These are phyloP conservation scores for Thereva unica DNA, from an alignment of 2,888 invertebrate species.

Conservation along the genomic window DNA sequence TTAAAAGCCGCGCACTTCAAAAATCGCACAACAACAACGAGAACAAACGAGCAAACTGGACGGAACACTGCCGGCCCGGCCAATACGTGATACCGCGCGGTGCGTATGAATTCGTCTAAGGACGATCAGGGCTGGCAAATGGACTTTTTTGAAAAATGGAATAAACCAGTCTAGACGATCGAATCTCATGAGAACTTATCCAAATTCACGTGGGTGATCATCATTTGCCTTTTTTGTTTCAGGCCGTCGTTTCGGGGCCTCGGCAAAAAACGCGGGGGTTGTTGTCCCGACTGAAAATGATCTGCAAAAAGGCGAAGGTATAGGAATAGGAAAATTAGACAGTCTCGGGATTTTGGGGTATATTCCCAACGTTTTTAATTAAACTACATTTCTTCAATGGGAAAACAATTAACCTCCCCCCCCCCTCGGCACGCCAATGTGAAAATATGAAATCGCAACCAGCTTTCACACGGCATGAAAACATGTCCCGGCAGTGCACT, in stretches of 20 bases:
- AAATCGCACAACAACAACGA: slow-evolving; percentile 29
- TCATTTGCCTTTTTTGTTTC: background rate
- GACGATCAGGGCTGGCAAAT: slow-evolving; percentile 28
- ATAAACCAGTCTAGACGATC: slow-evolving; percentile 27
- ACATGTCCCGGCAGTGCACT: background rate
- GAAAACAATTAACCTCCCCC: too few species aligned
- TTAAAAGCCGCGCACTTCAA: slow-evolving; percentile 34
- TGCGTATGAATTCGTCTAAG: slow-evolving; percentile 18
- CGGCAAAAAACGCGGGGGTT: background rate
- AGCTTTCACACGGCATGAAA: too few species aligned
- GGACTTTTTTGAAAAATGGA: slow-evolving; percentile 17
- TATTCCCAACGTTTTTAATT: too few species aligned
- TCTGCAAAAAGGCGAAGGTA: too few species aligned
- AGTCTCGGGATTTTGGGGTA: too few species aligned
- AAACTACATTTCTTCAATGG: too few species aligned
- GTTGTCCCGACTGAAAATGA: too few species aligned
- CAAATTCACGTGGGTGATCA: slow-evolving; percentile 1
- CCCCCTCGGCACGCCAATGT: too few species aligned
- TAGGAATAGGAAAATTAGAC: too few species aligned
- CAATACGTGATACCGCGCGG: slow-evolving; percentile 17
- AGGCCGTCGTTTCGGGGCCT: background rate
- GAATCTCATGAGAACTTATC: slow-evolving; percentile 27
- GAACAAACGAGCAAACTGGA: background rate
- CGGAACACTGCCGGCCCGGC: slow-evolving; percentile 11
- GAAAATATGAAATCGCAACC: too few species aligned